Conservation (phyloP, 2,113 vertebrate genomes). For the Notechis scutatus region DNA sequence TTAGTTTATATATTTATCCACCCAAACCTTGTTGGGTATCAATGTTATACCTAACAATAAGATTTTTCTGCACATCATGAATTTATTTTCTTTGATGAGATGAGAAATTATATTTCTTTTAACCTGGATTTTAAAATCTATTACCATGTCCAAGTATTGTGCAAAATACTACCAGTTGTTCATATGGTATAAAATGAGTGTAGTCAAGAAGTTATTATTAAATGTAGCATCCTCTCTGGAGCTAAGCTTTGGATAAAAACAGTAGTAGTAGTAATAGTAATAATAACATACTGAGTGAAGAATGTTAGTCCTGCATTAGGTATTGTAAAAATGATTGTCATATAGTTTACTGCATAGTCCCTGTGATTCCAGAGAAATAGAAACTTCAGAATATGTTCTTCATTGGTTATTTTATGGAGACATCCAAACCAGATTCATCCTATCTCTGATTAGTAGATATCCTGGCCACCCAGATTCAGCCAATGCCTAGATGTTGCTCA, state of each 20-base stretch:
- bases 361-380: neutral
- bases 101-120: slow-evolving; percentile 55
- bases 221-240: neutral
- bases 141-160: slow-evolving; percentile 19
- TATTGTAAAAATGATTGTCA: neutral
- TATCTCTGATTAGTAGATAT: neutral
- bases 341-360: neutral
- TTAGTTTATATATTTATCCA: no score
- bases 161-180: slow-evolving; percentile 58
- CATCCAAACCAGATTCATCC: neutral
- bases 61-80: slow-evolving; percentile 30
- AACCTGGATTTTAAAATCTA: slow-evolving; percentile 41
- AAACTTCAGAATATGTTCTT: neutral
- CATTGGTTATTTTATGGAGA: neutral
- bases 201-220: neutral
- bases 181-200: neutral
- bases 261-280: neutral
- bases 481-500: neutral
- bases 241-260: slow-evolving; percentile 5
- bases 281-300: rapidly evolving
- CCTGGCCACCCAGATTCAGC: neutral
- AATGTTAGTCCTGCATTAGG: neutral
- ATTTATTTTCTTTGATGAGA: slow-evolving; percentile 55
- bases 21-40: no score
- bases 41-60: no score